Evolutionary conservation across 2,888 invertebrate species (phyloP).

Genomic region (Lissonota sp.): DNA sequence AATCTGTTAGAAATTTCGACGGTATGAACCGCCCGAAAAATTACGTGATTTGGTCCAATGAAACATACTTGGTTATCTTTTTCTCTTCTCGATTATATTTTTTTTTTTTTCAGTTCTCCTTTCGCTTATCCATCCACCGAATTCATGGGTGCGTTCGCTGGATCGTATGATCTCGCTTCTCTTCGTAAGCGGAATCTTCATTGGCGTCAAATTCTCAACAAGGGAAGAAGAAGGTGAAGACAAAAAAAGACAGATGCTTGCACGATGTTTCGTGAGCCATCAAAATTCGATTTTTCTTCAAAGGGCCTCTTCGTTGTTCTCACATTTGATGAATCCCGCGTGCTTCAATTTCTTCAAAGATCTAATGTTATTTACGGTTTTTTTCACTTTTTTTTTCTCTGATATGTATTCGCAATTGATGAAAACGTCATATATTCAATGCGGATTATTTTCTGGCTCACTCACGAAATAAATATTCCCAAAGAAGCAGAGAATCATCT

Average conservation of each 20-base stretch:
- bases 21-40: slow-evolving; percentile 28
- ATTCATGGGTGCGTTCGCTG: not conserved
- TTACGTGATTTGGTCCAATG: slow-evolving; percentile 51
- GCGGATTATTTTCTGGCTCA: slow-evolving; percentile 1
- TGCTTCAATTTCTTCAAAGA: not conserved
- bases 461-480: slow-evolving; percentile 5
- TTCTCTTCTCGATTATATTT: slow-evolving; percentile 23
- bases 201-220: no score
- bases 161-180: not conserved
- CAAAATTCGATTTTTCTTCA: no score
- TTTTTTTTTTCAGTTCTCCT: slow-evolving; percentile 22
- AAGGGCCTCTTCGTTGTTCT: no score
- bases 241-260: no score
- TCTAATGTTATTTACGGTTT: not conserved
- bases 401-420: slow-evolving; percentile 60
- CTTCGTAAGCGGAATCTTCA: not conserved
- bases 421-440: slow-evolving; percentile 20
- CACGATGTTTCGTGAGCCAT: no score
- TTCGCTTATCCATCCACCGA: not conserved
- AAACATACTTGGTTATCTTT: slow-evolving; percentile 52
- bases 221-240: no score
- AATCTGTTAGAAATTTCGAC: slow-evolving; percentile 6
- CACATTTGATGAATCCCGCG: no score
- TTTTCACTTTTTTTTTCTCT: slow-evolving; percentile 3
- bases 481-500: not conserved